Conservation (phyloP, 2,113 vertebrate genomes). For the Paracanthobrama guichenoti region DNA sequence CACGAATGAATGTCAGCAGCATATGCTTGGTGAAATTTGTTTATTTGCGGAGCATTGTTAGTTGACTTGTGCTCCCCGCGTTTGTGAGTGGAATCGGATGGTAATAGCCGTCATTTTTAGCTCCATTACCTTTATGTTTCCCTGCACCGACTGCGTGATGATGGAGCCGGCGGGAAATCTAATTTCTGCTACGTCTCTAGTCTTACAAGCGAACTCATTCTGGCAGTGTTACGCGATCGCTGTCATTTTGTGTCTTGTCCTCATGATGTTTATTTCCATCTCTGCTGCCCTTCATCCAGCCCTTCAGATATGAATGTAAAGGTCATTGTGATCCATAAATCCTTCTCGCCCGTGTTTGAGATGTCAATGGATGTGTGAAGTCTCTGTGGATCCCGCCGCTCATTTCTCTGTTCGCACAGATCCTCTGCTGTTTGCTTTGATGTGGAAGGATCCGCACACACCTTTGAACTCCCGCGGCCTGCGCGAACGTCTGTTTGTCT, state of each 20-base stretch:
- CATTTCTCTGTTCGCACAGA: conserved; percentile 17
- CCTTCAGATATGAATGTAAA: conserved; percentile 17
- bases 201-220: neutral
- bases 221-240: neutral
- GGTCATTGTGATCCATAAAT: conserved; percentile 39
- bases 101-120: conserved; percentile 12
- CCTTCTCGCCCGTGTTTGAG: neutral
- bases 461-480: conserved; percentile 33
- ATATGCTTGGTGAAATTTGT: neutral
- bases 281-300: neutral
- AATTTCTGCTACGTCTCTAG: neutral
- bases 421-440: conserved; percentile 46
- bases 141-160: neutral
- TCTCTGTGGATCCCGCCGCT: conserved; percentile 35
- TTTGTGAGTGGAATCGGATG: neutral
- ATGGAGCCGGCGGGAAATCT: neutral
- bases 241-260: neutral
- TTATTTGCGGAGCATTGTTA: neutral
- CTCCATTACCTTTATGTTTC: conserved; percentile 21
- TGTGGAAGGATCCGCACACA: conserved; percentile 2
- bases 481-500: neutral
- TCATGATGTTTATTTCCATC: neutral
- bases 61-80: neutral
- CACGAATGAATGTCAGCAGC: neutral
- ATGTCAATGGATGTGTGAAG: conserved; percentile 29